Conservation (phyloP, 2,113 vertebrate genomes). For the Semnornis frantzii region DNA sequence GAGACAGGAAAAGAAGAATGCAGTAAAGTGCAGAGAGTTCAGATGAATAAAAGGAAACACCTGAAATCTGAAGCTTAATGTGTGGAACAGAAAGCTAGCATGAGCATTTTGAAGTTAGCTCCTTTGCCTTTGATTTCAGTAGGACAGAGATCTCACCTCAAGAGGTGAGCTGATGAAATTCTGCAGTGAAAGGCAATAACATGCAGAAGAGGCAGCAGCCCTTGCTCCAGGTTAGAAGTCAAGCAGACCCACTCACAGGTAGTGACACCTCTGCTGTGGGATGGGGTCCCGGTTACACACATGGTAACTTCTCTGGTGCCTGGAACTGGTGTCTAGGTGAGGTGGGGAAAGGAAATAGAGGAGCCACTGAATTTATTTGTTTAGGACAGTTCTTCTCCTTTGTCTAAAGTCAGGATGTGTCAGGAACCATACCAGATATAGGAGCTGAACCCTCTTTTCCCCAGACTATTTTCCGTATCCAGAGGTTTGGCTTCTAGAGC, state of each 20-base stretch:
- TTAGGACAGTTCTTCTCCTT: not conserved
- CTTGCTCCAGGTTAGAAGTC: not conserved
- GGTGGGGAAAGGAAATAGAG: not conserved
- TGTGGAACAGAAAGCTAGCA: not conserved
- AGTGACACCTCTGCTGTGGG: not conserved
- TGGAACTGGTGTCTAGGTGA: not conserved
- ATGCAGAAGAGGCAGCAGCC: not conserved
- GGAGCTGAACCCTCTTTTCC: not conserved
- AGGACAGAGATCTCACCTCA: not conserved
- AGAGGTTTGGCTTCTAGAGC: constrained; percentile 8
- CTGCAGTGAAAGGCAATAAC: not conserved
- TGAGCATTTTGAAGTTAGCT: not conserved
- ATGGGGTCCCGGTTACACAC: not conserved
- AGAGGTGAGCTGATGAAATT: not conserved
- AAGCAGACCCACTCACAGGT: not conserved
- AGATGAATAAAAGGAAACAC: constrained; percentile 8
- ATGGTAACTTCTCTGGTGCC: not conserved
- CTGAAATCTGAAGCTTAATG: not conserved
- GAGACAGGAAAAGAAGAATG: not conserved
- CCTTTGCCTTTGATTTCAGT: not conserved
- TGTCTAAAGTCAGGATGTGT: not conserved
- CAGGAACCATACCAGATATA: not conserved
- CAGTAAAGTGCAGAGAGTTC: not conserved
- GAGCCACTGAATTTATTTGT: not conserved
- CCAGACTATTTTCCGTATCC: not conserved